phyloP scores from a whole-genome alignment of 2,888 invertebrate genomes.

The Apeira syringaria region DNA sequence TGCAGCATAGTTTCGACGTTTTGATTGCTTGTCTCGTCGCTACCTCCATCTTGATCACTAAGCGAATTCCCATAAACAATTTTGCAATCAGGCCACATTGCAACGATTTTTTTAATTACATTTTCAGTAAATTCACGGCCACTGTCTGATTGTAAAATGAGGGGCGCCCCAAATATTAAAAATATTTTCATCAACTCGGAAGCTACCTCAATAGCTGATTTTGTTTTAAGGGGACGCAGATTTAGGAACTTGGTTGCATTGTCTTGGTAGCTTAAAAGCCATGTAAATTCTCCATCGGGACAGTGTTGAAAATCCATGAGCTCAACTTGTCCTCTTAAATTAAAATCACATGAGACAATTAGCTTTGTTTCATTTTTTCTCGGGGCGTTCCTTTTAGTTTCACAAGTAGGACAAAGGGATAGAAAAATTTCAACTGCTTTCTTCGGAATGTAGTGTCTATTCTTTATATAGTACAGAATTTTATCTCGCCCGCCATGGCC shows the following conservation, averaged over 20 bases:
- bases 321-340: conserved; percentile 43
- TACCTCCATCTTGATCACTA: conserved; percentile 26
- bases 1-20: conserved; percentile 39
- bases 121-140: conserved; percentile 26
- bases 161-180: conserved; percentile 27
- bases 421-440: conserved; percentile 31
- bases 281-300: conserved; percentile 44
- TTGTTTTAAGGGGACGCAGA: conserved; percentile 37
- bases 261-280: conserved; percentile 45
- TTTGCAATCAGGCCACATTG: conserved; percentile 33
- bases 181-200: conserved; percentile 37
- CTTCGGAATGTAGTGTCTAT: conserved; percentile 29
- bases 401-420: conserved; percentile 30
- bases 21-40: conserved; percentile 30
- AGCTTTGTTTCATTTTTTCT: conserved; percentile 37
- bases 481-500: conserved; percentile 38
- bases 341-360: conserved; percentile 39
- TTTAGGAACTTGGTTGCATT: conserved; percentile 42
- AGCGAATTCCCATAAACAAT: conserved; percentile 29
- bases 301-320: conserved; percentile 29
- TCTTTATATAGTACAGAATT: conserved; percentile 31
- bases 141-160: conserved; percentile 25
- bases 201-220: conserved; percentile 40
- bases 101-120: conserved; percentile 27
- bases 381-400: conserved; percentile 24